Evolutionary conservation across 2,797 vertebrate species (phyloP).

Genomic region (Toxotes lorentzi): DNA sequence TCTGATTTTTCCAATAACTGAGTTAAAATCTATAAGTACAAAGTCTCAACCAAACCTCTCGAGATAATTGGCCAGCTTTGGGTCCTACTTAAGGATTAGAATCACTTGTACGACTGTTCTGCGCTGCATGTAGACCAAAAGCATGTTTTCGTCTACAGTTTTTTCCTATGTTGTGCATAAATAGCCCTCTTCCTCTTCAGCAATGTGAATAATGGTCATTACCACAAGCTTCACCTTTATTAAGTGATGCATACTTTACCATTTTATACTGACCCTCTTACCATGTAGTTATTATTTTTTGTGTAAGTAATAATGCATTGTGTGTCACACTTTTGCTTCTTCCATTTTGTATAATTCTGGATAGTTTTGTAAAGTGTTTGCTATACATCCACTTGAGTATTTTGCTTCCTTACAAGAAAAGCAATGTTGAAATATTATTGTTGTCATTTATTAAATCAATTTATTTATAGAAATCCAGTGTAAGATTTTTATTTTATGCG

Average conservation of each 20-base stretch:
- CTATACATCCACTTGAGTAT: slow-evolving; percentile 79
- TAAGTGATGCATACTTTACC: slow-evolving; percentile 72
- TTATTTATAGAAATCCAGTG: slow-evolving; percentile 82
- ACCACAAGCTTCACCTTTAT: slow-evolving; percentile 75
- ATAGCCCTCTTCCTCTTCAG: slow-evolving; percentile 62
- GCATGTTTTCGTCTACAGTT: slow-evolving; percentile 59
- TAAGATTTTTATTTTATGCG: slow-evolving; percentile 56
- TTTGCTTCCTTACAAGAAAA: slow-evolving; percentile 84
- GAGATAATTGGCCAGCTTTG: slow-evolving; percentile 77
- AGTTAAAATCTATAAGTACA: slow-evolving; percentile 73
- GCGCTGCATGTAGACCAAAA: slow-evolving; percentile 72
- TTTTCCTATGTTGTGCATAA: slow-evolving; percentile 45
- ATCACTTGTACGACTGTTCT: slow-evolving; percentile 75
- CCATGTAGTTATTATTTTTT: slow-evolving; percentile 75
- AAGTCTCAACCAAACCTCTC: slow-evolving; percentile 74
- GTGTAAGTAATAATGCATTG: slow-evolving; percentile 76
- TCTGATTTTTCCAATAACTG: slow-evolving; percentile 63
- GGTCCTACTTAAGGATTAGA: slow-evolving; percentile 80
- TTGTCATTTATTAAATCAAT: slow-evolving; percentile 86
- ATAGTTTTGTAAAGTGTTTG: slow-evolving; percentile 84
- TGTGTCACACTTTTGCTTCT: slow-evolving; percentile 77
- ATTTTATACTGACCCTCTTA: slow-evolving; percentile 83
- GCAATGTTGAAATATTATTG: slow-evolving; percentile 82
- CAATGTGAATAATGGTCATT: slow-evolving; percentile 82
- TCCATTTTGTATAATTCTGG: slow-evolving; percentile 84